phyloP scores from a whole-genome alignment of 2,797 vertebrate species.

The Chaetophractus vellerosus region DNA sequence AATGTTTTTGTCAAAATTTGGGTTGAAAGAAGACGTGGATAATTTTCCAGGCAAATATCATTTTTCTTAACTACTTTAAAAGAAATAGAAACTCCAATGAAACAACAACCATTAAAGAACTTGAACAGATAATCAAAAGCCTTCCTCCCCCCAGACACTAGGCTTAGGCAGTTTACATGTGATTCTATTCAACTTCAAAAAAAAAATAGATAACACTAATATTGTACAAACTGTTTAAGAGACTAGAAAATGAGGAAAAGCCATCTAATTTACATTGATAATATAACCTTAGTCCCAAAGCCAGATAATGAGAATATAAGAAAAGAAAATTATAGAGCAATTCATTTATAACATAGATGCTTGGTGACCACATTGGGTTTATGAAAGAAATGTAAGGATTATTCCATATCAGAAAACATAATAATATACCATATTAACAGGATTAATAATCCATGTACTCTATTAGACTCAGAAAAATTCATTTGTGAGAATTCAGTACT shows the following conservation, averaged over 20 bases:
- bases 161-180: neutral
- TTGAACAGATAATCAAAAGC: neutral
- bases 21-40: neutral
- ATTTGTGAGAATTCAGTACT: conserved; percentile 38
- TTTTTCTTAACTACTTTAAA: conserved; percentile 41
- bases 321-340: neutral
- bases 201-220: conserved; percentile 16
- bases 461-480: neutral
- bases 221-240: conserved; percentile 11
- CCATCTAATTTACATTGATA: neutral
- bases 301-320: neutral
- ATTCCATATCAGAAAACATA: neutral
- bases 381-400: neutral
- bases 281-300: neutral
- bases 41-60: conserved; percentile 42
- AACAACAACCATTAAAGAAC: neutral
- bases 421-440: neutral
- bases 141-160: neutral
- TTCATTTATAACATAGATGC: conserved; percentile 17
- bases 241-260: conserved; percentile 11
- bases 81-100: conserved; percentile 16
- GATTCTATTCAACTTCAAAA: neutral
- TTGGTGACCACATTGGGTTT: conserved; percentile 25
- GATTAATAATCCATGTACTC: neutral
- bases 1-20: conserved; percentile 65